Evolutionary conservation across 2,888 invertebrate genomes (phyloP), one percentile per base, ranked within the genome.

Genomic region (Caenorhabditis sulstoni): DNA sequence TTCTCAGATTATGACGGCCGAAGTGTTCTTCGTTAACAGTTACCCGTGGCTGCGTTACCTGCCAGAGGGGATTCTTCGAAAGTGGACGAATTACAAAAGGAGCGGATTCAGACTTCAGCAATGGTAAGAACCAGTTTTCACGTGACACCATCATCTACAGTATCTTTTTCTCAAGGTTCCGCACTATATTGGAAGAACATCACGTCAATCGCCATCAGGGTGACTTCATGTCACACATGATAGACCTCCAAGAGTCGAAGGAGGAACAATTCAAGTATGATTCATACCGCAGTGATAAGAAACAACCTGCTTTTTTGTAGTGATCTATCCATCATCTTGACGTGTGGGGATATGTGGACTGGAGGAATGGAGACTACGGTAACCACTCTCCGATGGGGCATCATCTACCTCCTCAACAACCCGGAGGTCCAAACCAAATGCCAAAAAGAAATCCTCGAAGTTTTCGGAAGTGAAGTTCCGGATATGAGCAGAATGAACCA

Each of bases 351-450:
- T 58, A 80, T 90, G 68, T 90, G 90, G 90, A 88, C 89, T n/a
- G 90, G 88, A 12, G 90, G 90, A 14, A 84, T 90, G 86, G 90
- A 90, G 64, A 89, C 89, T 9, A 87, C 85, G 7, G 85, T 89
- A 12, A 87, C 90, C 4, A 85, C 88, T 3, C 61, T 89, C 8
- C 81, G 85, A 44, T 90, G 90, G 90, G 88, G 83, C 12, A 74
- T 90, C 52, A 78, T 90, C 45, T 88, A 87, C 59, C 47, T 90
- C 37, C 80, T 89, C 49, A 74, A 83, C 49, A 74, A 88, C 47
- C 88, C 86, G 7, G 81, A 83, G 16, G 81, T 90, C 3, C 90
- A 90, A 62, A 50, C 68, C 8, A 68, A 50, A 49, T 79, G 82
- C 20, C 79, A 68, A 14, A 23, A 68, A 9, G 83, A 86, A 58